phyloP scores from a whole-genome alignment of 92 coral and sea anemone species.

The Muricea muricata region DNA sequence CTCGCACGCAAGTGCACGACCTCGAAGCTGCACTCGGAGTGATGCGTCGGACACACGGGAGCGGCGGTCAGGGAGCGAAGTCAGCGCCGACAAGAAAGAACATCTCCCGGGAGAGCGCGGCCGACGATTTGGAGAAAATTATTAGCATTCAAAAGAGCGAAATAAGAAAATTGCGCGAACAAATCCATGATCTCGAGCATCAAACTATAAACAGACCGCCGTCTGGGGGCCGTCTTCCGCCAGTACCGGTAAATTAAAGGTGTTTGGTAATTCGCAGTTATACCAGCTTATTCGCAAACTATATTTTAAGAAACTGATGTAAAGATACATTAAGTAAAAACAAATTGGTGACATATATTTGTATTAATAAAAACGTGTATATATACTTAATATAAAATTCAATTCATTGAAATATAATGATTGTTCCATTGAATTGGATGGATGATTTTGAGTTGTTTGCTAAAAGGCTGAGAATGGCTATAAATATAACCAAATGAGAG shows the following conservation, averaged over 20 bases:
- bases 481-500: no score
- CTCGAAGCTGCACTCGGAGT: conserved; percentile 96
- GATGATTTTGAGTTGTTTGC: no score
- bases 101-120: conserved; percentile 12
- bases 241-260: conserved; percentile 76
- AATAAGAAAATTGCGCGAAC: conserved; percentile 86
- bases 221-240: conserved; percentile 89
- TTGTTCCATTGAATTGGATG: not conserved
- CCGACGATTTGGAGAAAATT: conserved; percentile 78
- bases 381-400: not conserved
- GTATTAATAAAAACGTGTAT: not conserved
- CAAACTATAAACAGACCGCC: conserved; percentile 83
- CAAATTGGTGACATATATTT: not conserved
- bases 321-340: not conserved
- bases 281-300: not conserved
- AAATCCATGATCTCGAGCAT: conserved; percentile 87
- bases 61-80: conserved; percentile 43
- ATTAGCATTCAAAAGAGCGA: conserved; percentile 93
- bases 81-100: conserved; percentile 24
- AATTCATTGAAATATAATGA: not conserved
- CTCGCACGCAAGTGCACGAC: conserved; percentile 96
- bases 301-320: not conserved
- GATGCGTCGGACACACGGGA: conserved; percentile 88
- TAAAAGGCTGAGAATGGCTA: no score
- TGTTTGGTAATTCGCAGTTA: not conserved